Conservation (phyloP, 2,797 vertebrate genomes). For the Myotis myotis region DNA sequence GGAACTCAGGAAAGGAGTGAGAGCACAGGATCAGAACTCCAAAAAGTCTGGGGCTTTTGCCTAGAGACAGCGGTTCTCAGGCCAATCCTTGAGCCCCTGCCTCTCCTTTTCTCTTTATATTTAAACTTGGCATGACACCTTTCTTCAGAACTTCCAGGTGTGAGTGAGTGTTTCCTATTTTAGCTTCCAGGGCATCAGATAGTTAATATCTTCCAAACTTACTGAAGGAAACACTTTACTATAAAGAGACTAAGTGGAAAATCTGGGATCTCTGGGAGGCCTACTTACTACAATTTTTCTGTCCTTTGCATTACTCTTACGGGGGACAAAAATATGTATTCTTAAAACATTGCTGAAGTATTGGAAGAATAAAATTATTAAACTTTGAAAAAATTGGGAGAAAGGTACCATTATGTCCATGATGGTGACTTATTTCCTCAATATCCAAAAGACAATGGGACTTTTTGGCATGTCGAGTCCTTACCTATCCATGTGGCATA, state of each 20-base stretch:
- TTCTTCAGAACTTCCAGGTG: not conserved
- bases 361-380: slow-evolving; percentile 9
- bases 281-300: not conserved
- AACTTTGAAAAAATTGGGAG: not conserved
- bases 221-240: not conserved
- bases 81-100: not conserved
- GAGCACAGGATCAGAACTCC: not conserved
- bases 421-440: not conserved
- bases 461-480: not conserved
- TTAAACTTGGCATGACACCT: not conserved
- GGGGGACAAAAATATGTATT: not conserved
- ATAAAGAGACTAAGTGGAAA: not conserved
- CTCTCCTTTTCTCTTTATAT: not conserved
- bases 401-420: not conserved
- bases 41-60: not conserved
- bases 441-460: not conserved
- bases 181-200: not conserved
- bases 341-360: not conserved
- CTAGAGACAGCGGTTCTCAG: not conserved
- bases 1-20: not conserved
- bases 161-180: not conserved
- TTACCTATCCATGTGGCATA: not conserved
- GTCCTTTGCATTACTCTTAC: not conserved
- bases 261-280: not conserved
- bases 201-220: slow-evolving; percentile 22